A percentile compares a stretch with the other conserved stretches of the same genome.
These are phyloP conservation scores for Leucophenga maculata DNA, from an alignment of 2,888 invertebrate species.

Conservation along the genomic window DNA sequence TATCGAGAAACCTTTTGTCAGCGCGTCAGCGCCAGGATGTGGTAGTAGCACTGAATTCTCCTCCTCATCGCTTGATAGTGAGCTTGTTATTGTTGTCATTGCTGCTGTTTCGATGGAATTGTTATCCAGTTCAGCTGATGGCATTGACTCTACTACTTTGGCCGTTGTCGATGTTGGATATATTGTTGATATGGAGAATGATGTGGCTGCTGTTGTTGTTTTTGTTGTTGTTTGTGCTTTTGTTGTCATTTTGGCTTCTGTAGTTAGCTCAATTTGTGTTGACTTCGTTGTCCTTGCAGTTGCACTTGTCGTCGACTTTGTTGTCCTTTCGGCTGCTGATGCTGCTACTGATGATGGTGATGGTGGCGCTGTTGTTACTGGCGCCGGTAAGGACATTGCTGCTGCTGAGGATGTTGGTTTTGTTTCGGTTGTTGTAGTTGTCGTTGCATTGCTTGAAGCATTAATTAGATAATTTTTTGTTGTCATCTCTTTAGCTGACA, in stretches of 20 bases:
- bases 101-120: constrained; percentile 53
- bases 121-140: constrained; percentile 52
- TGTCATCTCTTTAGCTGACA: constrained; percentile 59
- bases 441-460: constrained; percentile 50
- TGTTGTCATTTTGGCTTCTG: constrained; percentile 38
- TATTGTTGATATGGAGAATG: background rate
- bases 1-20: constrained; percentile 68
- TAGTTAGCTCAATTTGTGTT: constrained; percentile 59
- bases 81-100: constrained; percentile 3
- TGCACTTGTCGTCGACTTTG: constrained; percentile 7
- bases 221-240: constrained; percentile 37
- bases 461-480: constrained; percentile 62
- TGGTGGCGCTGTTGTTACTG: constrained; percentile 24
- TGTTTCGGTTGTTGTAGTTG: constrained; percentile 34
- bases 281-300: constrained; percentile 45
- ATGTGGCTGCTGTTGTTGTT: constrained; percentile 26
- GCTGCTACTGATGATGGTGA: constrained; percentile 15
- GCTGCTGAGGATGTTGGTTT: constrained; percentile 28
- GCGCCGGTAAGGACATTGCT: background rate
- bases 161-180: constrained; percentile 13
- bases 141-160: constrained; percentile 18
- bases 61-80: constrained; percentile 3
- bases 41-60: constrained; percentile 33
- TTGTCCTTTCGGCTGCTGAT: constrained; percentile 9
- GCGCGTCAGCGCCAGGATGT: constrained; percentile 59